Evolutionary conservation across 1,140 invertebrate species (phyloP), one percentile per base, ranked within the genome.

Genomic region (Meloidogyne exigua): DNA sequence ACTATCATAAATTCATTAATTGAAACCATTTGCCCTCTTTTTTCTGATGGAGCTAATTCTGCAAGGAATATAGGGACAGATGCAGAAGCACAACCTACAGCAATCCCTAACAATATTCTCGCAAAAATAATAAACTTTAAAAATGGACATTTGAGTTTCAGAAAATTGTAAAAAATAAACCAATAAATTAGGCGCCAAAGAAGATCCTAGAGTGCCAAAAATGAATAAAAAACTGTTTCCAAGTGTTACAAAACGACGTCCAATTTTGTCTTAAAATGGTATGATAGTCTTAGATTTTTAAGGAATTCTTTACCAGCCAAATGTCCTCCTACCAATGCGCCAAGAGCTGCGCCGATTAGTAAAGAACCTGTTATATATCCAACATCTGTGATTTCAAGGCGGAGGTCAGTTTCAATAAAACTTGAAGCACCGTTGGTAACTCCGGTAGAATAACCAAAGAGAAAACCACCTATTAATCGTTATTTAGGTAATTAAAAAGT

Each of bases 61-160:
- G 70, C 70, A 18, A 72, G 70, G 13, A 72, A 62, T 25, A 72
- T 62, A 21, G 70, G 70, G 1, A 72, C 70, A 23, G 42, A 26
- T 21, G 70, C 70, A 57, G 70, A 72, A 25, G 70, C 70, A 63
- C 70, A 62, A 26, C 70, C 70, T n/a, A 72, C 70, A n/a, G 70
- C 70, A 10, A 72, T 26, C 13, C 70, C 70, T 23, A 72, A 62
- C 70, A 72, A 62, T 57, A 57, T n/a, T 28, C 49, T 12, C n/a
- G 42, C 57, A 64, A 62, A 23, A 32, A 72, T 26, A 42, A 72
- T 72, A 15, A 72, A 32, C 70, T 32, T 32, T 72, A 63, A 36
- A 72, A 28, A 57, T 44, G 11, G 12, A 42, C 18, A 42, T 13
- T 28, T 44, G 28, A n/a, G 36, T 9, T 7, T 57, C 23, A 71